Base-by-base conservation (phyloP, 2,797 vertebrate species). In the Intellagama lesueurii region DNA sequence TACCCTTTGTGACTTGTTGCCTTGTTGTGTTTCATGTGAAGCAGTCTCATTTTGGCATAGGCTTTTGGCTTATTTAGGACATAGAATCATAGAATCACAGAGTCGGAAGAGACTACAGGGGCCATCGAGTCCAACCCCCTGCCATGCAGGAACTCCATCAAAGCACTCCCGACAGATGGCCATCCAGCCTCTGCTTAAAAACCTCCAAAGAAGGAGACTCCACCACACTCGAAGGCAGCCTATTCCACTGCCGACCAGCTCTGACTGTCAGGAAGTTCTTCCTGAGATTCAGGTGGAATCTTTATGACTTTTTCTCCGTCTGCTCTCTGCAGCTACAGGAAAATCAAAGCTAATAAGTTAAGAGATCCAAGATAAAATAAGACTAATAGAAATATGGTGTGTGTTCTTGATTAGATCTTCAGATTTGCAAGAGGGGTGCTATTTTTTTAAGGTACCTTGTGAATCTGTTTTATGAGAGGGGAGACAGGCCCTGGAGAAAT, bases 11-110 rank as follows among this genome's bases (percentile, higher is more conserved):
- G 26, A 86, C 9, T 87, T 92, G 5, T 64, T 89, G 83, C 92
- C 90, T 91, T 89, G 73, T 87, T 69, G 68, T 69, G 9, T 40
- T 91, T 76, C 87, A 95, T 91, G 92, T 70, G 52, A 94, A 91
- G 64, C 87, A 77, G 44, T 91, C 47, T 79, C 52, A 87, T 64
- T 94, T 91, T 90, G 80, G 76, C 60, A 7, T 28, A 60, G 76
- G 47, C 69, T 47, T 60, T 72, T 66, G 28, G 35, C 66, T 87
- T 49, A 26, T 72, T 80, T 40, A 64, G 87, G 70, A 32, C 69
- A 81, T 40, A 40, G 40, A 40, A 40, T 40, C 40, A 40, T 40
- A 40, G 40, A 40, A 40, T 40, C 40, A 40, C 40, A 40, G 40
- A 40, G 40, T 40, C 40, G 40, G 40, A 40, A 40, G n/a, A n/a